Conservation (phyloP, 92 coral and sea anemone genomes). For the Micromussa lordhowensis region DNA sequence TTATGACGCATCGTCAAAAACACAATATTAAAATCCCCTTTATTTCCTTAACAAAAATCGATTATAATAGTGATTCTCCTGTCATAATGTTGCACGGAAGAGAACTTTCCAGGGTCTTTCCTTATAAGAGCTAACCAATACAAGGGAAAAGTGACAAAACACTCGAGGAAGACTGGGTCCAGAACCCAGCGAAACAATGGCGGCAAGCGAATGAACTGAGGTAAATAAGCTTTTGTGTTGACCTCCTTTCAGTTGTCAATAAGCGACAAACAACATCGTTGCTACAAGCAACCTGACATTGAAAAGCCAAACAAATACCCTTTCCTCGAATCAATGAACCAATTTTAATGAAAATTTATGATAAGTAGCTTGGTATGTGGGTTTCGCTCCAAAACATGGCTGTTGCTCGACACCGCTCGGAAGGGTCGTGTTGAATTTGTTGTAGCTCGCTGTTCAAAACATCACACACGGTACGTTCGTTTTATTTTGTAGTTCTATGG, state of each 20-base stretch:
- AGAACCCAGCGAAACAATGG: background rate
- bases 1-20: background rate
- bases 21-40: background rate
- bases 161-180: slow-evolving; percentile 19
- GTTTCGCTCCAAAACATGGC: background rate
- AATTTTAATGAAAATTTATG: slow-evolving; percentile 19
- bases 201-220: background rate
- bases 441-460: background rate
- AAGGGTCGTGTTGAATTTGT: background rate
- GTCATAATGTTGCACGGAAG: background rate
- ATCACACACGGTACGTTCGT: background rate
- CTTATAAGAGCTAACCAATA: too few relatives aligned
- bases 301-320: slow-evolving; percentile 4
- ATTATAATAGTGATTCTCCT: background rate
- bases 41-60: background rate
- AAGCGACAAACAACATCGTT: slow-evolving; percentile 16
- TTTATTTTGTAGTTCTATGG: slow-evolving; percentile 80
- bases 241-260: slow-evolving; percentile 1
- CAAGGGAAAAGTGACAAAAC: too few relatives aligned
- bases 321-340: slow-evolving; percentile 18
- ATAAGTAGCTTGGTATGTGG: slow-evolving; percentile 8
- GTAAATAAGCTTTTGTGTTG: slow-evolving; percentile 6
- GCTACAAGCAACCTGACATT: slow-evolving; percentile 44
- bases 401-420: background rate
- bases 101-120: too few relatives aligned